phyloP scores from a whole-genome alignment of 1,140 invertebrate genomes.

The Drosophila melanogaster region DNA sequence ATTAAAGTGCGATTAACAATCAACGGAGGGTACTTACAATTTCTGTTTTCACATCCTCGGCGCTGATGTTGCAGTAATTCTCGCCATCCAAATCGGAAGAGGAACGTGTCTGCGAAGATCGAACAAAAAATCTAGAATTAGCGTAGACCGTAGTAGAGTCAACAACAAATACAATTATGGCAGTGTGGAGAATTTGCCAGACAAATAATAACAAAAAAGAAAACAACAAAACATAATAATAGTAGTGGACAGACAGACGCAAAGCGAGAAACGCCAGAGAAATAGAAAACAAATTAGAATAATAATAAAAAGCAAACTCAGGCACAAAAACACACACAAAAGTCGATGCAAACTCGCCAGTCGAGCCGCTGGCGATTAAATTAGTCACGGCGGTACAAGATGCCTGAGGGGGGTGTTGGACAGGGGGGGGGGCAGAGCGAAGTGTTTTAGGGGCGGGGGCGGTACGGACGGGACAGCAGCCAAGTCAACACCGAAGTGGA shows the following conservation, averaged over 20 bases:
- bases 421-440: neutral
- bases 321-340: conserved; percentile 16
- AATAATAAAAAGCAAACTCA: conserved; percentile 72
- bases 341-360: conserved; percentile 27
- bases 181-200: conserved; percentile 67
- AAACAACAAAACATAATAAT: conserved; percentile 23
- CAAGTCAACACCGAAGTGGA: conserved; percentile 69
- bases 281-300: conserved; percentile 74
- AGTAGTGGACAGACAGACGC: conserved; percentile 32
- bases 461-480: conserved; percentile 17
- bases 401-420: neutral
- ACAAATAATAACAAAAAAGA: conserved; percentile 63
- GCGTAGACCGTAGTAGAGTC: conserved; percentile 30
- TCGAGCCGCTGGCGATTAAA: conserved; percentile 67
- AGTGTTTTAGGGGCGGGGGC: neutral
- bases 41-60: conserved; percentile 84
- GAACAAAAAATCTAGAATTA: conserved; percentile 55
- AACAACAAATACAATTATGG: conserved; percentile 54
- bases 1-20: conserved; percentile 57
- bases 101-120: conserved; percentile 70
- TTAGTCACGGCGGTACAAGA: conserved; percentile 52
- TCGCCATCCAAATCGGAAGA: conserved; percentile 79
- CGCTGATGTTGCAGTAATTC: conserved; percentile 83
- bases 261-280: conserved; percentile 25
- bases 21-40: conserved; percentile 70